phyloP scores from a whole-genome alignment of 1,140 invertebrate species.

The Penaeus japonicus region DNA sequence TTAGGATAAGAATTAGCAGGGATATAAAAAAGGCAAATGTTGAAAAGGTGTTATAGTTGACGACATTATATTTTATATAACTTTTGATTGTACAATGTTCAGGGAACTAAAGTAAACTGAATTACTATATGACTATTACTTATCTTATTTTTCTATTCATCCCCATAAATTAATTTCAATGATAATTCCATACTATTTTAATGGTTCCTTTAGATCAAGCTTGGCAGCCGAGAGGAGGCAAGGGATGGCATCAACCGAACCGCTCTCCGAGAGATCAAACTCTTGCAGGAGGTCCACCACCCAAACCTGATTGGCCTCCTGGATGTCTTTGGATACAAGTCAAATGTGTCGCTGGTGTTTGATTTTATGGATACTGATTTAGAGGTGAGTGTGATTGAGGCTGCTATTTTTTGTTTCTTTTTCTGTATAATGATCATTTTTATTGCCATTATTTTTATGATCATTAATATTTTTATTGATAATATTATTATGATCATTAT shows the following conservation, averaged over 20 bases:
- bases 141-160: background rate
- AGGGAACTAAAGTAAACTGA: no score
- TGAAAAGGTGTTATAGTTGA: no score
- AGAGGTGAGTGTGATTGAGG: slow-evolving; percentile 68
- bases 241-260: slow-evolving; percentile 98
- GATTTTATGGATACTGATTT: slow-evolving; percentile 99
- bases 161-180: no score
- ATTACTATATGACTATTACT: background rate
- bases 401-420: slow-evolving; percentile 66
- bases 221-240: slow-evolving; percentile 91
- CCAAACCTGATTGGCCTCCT: slow-evolving; percentile 92
- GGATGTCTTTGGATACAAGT: slow-evolving; percentile 97
- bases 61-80: no score
- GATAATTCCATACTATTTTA: no score
- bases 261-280: slow-evolving; percentile 96
- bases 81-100: no score
- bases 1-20: no score
- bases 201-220: slow-evolving; percentile 78
- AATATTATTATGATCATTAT: background rate
- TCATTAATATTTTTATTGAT: no score
- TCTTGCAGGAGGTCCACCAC: slow-evolving; percentile 95
- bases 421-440: no score
- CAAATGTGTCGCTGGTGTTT: slow-evolving; percentile 98
- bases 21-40: no score
- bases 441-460: no score